Evolutionary conservation across 2,113 vertebrate genomes (phyloP).

Genomic region (Rhynchomys soricoides): DNA sequence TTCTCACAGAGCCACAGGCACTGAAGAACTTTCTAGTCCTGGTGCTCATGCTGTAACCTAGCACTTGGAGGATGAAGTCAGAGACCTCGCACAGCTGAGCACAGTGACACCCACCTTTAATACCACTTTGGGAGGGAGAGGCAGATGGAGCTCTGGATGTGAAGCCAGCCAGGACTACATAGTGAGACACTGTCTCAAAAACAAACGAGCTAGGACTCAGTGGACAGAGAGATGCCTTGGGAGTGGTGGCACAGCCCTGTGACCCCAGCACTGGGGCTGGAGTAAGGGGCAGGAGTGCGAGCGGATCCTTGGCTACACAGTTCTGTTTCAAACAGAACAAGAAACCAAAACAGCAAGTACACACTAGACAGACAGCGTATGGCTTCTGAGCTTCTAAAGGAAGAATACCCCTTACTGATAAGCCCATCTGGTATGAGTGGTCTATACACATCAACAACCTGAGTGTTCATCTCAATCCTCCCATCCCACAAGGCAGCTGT

Average conservation of each 20-base stretch:
- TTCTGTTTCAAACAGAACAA: neutral
- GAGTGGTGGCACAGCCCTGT: neutral
- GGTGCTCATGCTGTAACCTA: neutral
- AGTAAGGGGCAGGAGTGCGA: neutral
- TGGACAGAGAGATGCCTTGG: neutral
- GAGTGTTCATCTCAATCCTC: neutral
- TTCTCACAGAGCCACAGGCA: neutral
- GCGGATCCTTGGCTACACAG: neutral
- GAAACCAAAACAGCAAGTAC: neutral
- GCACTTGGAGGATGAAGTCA: neutral
- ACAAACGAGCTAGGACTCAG: neutral
- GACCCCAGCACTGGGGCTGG: neutral
- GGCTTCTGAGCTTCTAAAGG: neutral
- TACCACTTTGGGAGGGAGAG: neutral
- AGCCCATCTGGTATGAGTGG: too few relatives aligned
- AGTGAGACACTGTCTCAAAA: neutral
- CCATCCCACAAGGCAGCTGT: neutral
- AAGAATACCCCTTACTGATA: neutral
- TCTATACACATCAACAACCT: neutral
- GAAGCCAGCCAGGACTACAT: neutral
- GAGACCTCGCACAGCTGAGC: neutral
- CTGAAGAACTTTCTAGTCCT: neutral
- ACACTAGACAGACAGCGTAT: neutral
- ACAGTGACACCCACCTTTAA: neutral
- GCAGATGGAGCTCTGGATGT: neutral